Percentiles rank a stretch among this genome's conserved stretches.
These are phyloP conservation scores for Sipha flava DNA, from an alignment of 1,140 invertebrate species.

Conservation along the genomic window DNA sequence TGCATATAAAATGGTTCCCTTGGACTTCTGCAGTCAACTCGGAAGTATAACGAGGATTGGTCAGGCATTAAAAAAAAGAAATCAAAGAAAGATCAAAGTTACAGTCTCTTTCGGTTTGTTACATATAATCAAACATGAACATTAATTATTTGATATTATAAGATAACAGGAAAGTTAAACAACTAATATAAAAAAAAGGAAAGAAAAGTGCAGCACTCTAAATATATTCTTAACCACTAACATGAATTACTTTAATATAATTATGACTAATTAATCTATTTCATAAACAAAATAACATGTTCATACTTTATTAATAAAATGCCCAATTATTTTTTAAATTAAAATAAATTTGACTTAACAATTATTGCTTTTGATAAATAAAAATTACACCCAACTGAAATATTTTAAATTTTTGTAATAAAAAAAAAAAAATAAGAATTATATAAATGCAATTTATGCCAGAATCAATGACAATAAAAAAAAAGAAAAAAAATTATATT, in stretches of 20 bases:
- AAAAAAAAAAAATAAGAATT: neutral
- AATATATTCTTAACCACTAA: neutral
- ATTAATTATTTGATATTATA: neutral
- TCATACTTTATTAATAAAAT: too few species aligned
- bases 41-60: too few species aligned
- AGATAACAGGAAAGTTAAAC: neutral
- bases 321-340: too few species aligned
- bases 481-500: neutral
- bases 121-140: neutral
- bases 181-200: neutral
- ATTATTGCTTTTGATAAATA: too few species aligned
- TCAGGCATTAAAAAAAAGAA: neutral
- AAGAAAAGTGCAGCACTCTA: neutral
- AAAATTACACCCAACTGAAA: neutral
- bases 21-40: too few species aligned
- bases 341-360: too few species aligned
- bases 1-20: too few species aligned
- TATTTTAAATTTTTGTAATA: neutral
- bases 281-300: too few species aligned
- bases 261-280: too few species aligned
- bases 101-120: neutral
- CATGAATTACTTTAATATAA: too few species aligned
- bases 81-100: neutral
- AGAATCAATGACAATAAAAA: neutral
- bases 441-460: neutral